Evolutionary conservation across 2,113 vertebrate genomes (phyloP), one percentile per base, ranked within the genome.

Genomic region (Ochotona princeps): DNA sequence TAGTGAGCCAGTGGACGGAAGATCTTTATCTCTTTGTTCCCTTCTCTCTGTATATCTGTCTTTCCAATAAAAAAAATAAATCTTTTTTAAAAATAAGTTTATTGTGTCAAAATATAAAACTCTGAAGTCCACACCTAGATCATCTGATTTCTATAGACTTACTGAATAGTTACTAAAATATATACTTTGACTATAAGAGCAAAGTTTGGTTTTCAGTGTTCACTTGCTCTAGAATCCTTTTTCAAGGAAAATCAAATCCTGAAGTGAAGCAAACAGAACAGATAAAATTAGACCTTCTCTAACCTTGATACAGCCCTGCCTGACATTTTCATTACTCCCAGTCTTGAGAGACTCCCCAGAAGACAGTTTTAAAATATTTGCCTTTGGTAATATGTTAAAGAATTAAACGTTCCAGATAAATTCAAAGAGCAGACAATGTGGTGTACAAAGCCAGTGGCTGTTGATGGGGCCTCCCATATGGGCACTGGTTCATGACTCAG

Each of bases 141-240:
- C 76, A 70, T n/a, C 23, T 35, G 25, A 76, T 47, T 87, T 87
- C 66, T 72, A 54, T 21, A 30, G 44, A 3, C n/a, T 84, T 15
- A 49, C 9, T 81, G 92, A 81, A 87, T 72, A 81, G 14, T 70
- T 83, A 49, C 47, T n/a, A 90, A 85, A 87, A 72, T 12, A 47
- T 79, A 49, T 63, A 10, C 20, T 63, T 54, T 13, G 25, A 67
- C 32, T 60, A 13, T 47, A 78, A 87, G 60, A 90, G 12, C 2
- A 1, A 70, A 7, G 9, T 51, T 57, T 76, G 14, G 8, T 83
- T 90, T 63, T 87, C 63, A 44, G 1, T 84, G 11, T 78, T 66
- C 57, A 63, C 35, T 30, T 57, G 10, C 11, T 25, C 12, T 30
- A 38, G 26, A 54, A 61, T n/a, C 25, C 5, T 51, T 92, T 95